Evolutionary conservation across 2,888 invertebrate genomes (phyloP), one percentile per base, ranked within the genome.

Genomic region (Chymomyza caudatula): DNA sequence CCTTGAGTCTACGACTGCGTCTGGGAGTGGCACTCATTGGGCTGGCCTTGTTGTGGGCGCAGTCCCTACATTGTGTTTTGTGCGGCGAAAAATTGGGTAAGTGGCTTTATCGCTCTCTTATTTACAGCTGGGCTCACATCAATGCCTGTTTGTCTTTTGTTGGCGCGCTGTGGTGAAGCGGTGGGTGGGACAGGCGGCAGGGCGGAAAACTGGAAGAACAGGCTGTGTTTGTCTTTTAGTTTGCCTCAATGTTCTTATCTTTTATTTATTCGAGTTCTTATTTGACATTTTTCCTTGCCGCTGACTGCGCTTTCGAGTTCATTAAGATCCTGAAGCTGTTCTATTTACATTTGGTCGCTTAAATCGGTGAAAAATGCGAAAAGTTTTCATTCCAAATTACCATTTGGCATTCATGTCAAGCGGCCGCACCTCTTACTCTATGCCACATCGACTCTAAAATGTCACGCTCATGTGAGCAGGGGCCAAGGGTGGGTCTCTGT

Each of bases 11-110:
- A 42, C 25, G 23, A 13, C 58, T 13, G 19, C 25, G 29, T 29
- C 58, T 66, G 61, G 70, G 63, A 60, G 56, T 76, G 61, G 62
- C 73, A 71, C 60, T 85, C 60, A 59, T 78, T 19, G 37, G 61
- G 5, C 49, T 74, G 53, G 54, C 72, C 55, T 60, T 86, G 67
- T 49, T 86, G 67, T 84, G 81, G 71, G 62, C 81, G 19, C 75
- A 82, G 63, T 71, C 69, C 54, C 66, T 86, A 62, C 77, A 71
- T 69, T 54, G 60, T 71, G 88, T 76, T 55, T 73, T 85, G 52
- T 84, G 87, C 71, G 87, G 87, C 76, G 87, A 87, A 68, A 87
- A 87, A 85, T 79, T 87, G 76, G 87, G 87, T 87, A 81, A 87
- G 87, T 87, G 63, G 71, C 78, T 77, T 73, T 78, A 74, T 78